These are phyloP conservation scores for Heteromurus nitidus DNA, from an alignment of 2,888 invertebrate species.

Conservation along the genomic window DNA sequence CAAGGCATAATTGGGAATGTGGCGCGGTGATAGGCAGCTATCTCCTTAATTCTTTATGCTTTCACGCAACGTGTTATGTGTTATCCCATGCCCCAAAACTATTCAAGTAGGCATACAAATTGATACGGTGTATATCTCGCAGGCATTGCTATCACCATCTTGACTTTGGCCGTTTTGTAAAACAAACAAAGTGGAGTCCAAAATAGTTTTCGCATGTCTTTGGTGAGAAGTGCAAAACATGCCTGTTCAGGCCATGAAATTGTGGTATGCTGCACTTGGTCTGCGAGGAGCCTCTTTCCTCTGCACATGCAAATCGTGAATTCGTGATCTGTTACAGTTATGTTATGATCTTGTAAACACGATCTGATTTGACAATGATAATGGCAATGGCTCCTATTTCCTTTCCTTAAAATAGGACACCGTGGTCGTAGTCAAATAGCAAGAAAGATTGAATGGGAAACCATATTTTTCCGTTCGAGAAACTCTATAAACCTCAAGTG, in stretches of 20 bases:
- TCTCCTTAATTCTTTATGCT: too few species aligned
- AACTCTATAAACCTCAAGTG: slow-evolving; percentile 27
- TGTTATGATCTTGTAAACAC: slow-evolving; percentile 40
- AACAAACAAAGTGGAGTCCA: not conserved
- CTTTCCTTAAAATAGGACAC: slow-evolving; percentile 15
- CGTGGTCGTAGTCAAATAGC: not conserved
- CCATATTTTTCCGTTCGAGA: slow-evolving; percentile 20
- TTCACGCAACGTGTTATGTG: too few species aligned
- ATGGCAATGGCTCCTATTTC: slow-evolving; percentile 31
- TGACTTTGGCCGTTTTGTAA: not conserved
- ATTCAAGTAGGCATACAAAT: too few species aligned
- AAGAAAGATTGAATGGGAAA: slow-evolving; percentile 32
- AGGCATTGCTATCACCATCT: too few species aligned
- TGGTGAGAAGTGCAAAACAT: slow-evolving; percentile 29
- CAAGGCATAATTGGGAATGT: too few species aligned
- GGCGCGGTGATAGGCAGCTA: too few species aligned
- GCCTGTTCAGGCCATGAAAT: slow-evolving; percentile 48
- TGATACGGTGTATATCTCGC: too few species aligned
- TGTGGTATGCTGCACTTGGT: slow-evolving; percentile 31
- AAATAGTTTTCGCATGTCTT: slow-evolving; percentile 27
- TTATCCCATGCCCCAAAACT: too few species aligned
- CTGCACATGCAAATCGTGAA: not conserved
- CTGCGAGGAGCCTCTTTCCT: not conserved
- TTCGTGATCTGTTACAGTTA: slow-evolving; percentile 7
- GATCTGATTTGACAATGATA: slow-evolving; percentile 6